Conservation (phyloP, 2,797 vertebrate species). For the Sphenopsis melanotis region DNA sequence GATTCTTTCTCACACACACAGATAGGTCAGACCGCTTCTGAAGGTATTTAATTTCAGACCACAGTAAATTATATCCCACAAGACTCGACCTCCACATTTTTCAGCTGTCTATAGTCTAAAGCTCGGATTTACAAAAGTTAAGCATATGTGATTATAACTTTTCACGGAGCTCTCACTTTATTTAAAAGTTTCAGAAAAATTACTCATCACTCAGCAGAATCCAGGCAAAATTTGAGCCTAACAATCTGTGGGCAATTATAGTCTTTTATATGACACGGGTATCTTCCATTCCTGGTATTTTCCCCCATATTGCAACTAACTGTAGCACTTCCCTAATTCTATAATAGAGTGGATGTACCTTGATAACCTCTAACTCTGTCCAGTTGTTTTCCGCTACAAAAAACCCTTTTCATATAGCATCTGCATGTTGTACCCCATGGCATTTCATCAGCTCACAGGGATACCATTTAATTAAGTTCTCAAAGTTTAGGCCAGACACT, state of each 20-base stretch:
- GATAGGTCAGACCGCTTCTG: not conserved
- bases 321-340: not conserved
- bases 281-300: not conserved
- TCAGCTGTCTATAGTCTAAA: not conserved
- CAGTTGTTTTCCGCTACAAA: not conserved
- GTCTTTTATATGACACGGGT: not conserved
- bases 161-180: not conserved
- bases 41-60: not conserved
- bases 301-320: not conserved
- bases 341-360: not conserved
- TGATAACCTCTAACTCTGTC: not conserved
- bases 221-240: not conserved
- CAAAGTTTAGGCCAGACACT: not conserved
- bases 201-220: not conserved
- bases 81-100: not conserved
- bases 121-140: not conserved
- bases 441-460: not conserved
- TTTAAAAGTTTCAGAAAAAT: not conserved
- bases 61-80: not conserved
- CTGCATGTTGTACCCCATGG: not conserved
- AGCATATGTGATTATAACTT: not conserved
- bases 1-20: not conserved
- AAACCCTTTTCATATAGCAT: not conserved
- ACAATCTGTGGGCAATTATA: fast-evolving
- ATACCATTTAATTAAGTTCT: not conserved